Percentiles rank a stretch among this genome's conserved stretches.
Conservation (phyloP, 2,888 invertebrate species). For the Dicyrtomina minuta region DNA sequence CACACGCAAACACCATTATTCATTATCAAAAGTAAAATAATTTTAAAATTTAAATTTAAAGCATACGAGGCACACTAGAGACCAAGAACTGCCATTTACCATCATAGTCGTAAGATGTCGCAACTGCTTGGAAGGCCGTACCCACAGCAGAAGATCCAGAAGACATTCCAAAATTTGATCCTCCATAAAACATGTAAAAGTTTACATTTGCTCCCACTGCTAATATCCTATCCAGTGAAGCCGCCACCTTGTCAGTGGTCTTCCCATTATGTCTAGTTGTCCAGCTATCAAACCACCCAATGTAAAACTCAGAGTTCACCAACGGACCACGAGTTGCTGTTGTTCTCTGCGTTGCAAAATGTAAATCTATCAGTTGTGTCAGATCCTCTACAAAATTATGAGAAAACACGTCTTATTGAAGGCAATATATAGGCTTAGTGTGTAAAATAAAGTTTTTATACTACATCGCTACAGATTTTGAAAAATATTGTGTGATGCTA, state of each 20-base stretch:
- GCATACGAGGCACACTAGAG: too few species aligned
- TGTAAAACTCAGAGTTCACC: slow-evolving; percentile 88
- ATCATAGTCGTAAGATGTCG: slow-evolving; percentile 87
- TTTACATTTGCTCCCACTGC: slow-evolving; percentile 57
- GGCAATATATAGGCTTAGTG: too few species aligned
- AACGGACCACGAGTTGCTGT: slow-evolving; percentile 69
- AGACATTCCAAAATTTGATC: slow-evolving; percentile 56
- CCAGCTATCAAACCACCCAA: slow-evolving; percentile 93
- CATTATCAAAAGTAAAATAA: too few species aligned
- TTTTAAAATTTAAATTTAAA: too few species aligned
- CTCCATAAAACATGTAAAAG: slow-evolving; percentile 58
- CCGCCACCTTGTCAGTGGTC: slow-evolving; percentile 60
- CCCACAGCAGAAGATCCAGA: slow-evolving; percentile 50
- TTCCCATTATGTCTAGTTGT: slow-evolving; percentile 66
- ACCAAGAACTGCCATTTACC: too few species aligned
- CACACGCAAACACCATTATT: too few species aligned
- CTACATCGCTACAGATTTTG: too few species aligned
- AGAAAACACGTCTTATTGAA: too few species aligned
- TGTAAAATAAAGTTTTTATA: too few species aligned
- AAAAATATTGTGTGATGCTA: too few species aligned
- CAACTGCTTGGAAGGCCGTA: slow-evolving; percentile 32
- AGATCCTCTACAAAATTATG: slow-evolving; percentile 4
- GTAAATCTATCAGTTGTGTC: slow-evolving; percentile 1
- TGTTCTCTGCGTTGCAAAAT: slow-evolving; percentile 57
- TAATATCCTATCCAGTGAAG: slow-evolving; percentile 63